These are phyloP conservation scores for Meloidogyne hapla DNA, from an alignment of 1,140 invertebrate genomes.

Conservation along the genomic window DNA sequence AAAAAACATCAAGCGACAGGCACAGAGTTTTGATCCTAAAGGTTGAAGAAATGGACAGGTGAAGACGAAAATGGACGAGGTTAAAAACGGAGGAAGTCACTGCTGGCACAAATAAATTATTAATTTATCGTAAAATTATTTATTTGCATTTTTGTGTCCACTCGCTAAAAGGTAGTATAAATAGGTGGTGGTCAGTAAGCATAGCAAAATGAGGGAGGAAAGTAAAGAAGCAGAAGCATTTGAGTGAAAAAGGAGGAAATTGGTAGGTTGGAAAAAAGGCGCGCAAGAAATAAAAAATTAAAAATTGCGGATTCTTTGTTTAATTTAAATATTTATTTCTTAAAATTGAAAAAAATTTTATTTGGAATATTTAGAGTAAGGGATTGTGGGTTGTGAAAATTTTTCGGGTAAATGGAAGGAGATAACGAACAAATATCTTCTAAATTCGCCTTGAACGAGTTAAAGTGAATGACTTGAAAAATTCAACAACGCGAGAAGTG, in stretches of 20 bases:
- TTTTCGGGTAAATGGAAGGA: no score
- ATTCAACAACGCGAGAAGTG: no score
- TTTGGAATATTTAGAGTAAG: no score
- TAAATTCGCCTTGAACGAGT: no score
- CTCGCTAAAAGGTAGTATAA: neutral
- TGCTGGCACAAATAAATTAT: constrained; percentile 1
- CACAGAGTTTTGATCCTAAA: no score
- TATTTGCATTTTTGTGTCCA: neutral
- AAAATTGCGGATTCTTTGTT: neutral
- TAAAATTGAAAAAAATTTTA: neutral
- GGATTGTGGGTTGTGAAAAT: no score
- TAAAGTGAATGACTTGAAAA: no score
- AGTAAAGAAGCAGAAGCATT: neutral
- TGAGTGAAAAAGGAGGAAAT: neutral
- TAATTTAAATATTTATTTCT: neutral
- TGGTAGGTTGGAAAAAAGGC: constrained; percentile 1
- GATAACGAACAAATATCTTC: no score
- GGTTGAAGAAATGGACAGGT: no score
- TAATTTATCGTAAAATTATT: constrained; percentile 7
- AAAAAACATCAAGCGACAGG: no score
- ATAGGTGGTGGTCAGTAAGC: neutral
- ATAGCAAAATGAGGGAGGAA: neutral
- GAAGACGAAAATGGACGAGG: no score
- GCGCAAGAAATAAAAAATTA: neutral
- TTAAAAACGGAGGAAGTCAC: neutral